These are phyloP conservation scores for Phocoena sinus DNA, from an alignment of 2,113 vertebrate species.

Conservation along the genomic window DNA sequence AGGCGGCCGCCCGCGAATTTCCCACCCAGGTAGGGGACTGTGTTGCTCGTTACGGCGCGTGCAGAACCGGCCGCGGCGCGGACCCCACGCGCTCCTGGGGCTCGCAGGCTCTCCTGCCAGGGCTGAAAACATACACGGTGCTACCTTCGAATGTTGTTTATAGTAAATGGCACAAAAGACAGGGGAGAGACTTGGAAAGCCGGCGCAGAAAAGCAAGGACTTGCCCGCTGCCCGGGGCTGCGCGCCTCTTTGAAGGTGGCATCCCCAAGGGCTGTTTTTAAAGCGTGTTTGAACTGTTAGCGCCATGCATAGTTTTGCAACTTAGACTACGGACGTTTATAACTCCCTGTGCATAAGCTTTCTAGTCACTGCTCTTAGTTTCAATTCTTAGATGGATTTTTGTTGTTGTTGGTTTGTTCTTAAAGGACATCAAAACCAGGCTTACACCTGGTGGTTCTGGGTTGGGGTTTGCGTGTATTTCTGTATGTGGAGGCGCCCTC, in stretches of 20 bases:
- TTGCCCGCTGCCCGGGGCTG: not conserved
- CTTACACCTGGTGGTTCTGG: not conserved
- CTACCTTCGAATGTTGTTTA: not conserved
- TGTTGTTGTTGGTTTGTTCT: not conserved
- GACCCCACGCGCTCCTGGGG: not conserved
- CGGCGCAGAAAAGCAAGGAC: not conserved
- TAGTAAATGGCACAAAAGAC: not conserved
- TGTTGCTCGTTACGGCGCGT: not conserved
- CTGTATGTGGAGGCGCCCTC: constrained; percentile 8
- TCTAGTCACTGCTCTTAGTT: not conserved
- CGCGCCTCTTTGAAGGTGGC: not conserved
- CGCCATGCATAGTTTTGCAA: constrained; percentile 41
- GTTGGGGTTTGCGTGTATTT: not conserved
- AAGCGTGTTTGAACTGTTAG: not conserved
- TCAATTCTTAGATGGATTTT: not conserved
- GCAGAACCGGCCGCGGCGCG: not conserved
- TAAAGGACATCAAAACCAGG: not conserved
- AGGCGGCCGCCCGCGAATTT: not conserved
- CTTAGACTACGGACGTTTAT: constrained; percentile 7
- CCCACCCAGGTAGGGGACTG: constrained; percentile 37
- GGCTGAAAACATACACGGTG: not conserved
- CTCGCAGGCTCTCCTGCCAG: not conserved
- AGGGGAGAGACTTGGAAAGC: not conserved
- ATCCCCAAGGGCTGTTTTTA: not conserved
- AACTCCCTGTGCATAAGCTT: not conserved